phyloP scores from a whole-genome alignment of 2,113 vertebrate genomes.

The Nettapus auritus region DNA sequence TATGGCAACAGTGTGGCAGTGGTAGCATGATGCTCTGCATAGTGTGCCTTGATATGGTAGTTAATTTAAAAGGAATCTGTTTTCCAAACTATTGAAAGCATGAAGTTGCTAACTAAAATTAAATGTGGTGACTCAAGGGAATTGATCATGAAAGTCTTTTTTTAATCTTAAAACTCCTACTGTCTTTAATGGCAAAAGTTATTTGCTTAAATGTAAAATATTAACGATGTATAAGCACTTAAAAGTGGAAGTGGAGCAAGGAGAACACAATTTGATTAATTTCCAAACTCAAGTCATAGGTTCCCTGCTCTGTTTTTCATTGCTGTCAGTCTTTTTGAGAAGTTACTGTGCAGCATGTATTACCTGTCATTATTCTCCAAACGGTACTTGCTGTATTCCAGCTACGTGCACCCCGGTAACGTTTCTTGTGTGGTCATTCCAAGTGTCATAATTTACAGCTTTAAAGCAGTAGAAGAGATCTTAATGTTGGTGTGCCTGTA shows the following conservation, averaged over 20 bases:
- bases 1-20: neutral
- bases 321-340: neutral
- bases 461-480: neutral
- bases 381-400: neutral
- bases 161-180: neutral
- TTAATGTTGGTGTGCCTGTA: neutral
- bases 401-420: neutral
- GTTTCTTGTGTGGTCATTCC: neutral
- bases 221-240: neutral
- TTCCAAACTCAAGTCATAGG: neutral
- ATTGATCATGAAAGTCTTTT: neutral
- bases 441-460: neutral
- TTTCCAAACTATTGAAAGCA: neutral
- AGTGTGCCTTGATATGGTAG: neutral
- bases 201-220: neutral
- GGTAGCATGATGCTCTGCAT: neutral
- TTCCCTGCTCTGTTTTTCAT: neutral
- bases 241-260: neutral
- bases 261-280: neutral
- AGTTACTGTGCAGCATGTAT: neutral
- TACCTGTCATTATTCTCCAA: neutral
- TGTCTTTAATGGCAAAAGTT: neutral
- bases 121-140: neutral
- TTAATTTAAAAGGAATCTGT: neutral
- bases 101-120: neutral